phyloP scores from a whole-genome alignment of 2,113 vertebrate species.

The Elachura formosa region DNA sequence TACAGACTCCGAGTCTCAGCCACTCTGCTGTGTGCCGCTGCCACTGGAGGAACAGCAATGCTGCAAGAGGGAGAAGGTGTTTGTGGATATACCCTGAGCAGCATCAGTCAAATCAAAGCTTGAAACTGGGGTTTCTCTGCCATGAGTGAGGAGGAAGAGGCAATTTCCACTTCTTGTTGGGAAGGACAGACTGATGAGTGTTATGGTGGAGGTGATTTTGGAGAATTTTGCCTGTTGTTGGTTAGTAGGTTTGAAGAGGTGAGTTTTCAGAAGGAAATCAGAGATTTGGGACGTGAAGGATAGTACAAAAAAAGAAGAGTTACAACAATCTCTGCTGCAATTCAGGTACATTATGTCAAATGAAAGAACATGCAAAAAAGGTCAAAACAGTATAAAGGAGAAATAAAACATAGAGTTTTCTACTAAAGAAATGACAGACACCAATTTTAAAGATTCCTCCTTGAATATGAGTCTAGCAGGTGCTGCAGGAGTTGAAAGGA shows the following conservation, averaged over 20 bases:
- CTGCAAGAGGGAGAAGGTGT: not conserved
- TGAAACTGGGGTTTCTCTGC: not conserved
- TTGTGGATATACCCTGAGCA: not conserved
- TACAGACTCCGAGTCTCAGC: not conserved
- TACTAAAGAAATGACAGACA: not conserved
- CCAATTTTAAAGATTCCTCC: not conserved
- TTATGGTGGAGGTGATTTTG: not conserved
- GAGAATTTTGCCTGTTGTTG: not conserved
- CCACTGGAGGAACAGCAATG: rapidly evolving
- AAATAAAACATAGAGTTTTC: not conserved
- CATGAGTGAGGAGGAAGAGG: not conserved
- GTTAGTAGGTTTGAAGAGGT: not conserved
- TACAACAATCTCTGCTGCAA: not conserved
- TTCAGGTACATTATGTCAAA: not conserved
- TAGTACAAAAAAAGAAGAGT: not conserved
- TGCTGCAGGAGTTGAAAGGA: not conserved
- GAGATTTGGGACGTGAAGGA: not conserved
- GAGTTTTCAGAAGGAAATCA: not conserved
- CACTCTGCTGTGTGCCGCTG: not conserved
- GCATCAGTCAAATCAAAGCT: not conserved
- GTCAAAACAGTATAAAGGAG: not conserved
- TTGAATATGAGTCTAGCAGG: not conserved
- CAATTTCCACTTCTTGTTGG: not conserved
- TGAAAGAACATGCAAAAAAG: not conserved
- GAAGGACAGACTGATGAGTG: not conserved